These are phyloP conservation scores for Anisognathus igniventris DNA, from an alignment of 2,797 vertebrate species.

Conservation along the genomic window DNA sequence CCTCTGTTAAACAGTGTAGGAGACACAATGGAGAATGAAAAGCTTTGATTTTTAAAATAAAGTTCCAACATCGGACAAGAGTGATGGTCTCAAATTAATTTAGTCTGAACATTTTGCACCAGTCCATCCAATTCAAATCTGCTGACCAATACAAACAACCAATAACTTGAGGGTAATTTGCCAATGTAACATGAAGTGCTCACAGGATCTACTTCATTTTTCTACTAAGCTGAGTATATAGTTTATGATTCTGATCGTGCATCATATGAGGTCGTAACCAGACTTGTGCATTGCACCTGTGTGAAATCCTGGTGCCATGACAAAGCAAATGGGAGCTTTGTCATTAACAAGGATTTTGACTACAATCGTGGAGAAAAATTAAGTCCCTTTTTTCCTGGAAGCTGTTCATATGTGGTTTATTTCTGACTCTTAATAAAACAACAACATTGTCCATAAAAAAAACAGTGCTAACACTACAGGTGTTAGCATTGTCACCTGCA, in stretches of 20 bases:
- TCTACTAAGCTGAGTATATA: not conserved
- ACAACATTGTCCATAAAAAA: not conserved
- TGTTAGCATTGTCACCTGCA: not conserved
- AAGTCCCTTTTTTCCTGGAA: not conserved
- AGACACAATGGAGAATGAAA: not conserved
- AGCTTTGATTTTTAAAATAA: not conserved
- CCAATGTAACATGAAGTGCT: rapidly evolving
- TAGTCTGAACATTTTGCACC: not conserved
- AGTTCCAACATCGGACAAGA: not conserved
- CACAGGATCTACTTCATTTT: not conserved
- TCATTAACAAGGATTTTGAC: not conserved
- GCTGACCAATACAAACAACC: not conserved
- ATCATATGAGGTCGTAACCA: rapidly evolving
- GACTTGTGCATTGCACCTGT: not conserved
- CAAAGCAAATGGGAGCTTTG: not conserved
- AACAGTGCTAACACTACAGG: too few relatives aligned
- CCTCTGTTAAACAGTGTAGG: not conserved
- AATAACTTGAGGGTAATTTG: not conserved
- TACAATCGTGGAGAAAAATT: not conserved
- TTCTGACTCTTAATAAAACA: not conserved
- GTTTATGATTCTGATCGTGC: not conserved
- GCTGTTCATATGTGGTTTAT: not conserved
- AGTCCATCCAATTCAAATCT: not conserved
- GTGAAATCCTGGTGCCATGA: not conserved
- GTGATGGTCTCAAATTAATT: not conserved